Base-by-base conservation (phyloP, 2,888 invertebrate genomes). In the Hypselothyrea guttata region DNA sequence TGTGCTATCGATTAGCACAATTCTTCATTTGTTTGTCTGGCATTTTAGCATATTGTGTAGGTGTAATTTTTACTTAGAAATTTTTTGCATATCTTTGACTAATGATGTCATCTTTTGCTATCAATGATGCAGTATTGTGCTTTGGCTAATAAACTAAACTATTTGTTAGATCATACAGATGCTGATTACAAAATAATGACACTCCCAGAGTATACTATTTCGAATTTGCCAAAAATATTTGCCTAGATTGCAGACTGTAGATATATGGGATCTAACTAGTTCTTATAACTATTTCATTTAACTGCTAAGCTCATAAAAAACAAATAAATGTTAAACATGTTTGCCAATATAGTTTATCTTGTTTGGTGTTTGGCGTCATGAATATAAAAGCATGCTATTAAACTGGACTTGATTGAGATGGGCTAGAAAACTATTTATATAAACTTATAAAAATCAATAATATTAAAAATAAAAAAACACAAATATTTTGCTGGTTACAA, bases 1-100 rank as follows among this genome's bases (percentile, higher is more conserved):
- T 4, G 12, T 52, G 22, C 8, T 9, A 46, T 27, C 11, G 16
- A 51, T 68, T 68, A 68, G 46, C 69, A 47, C 27, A 28, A 62
- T 37, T 35, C 11, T 22, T 11, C n/a, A 7, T 40, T 35, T 68
- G 46, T 54, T 53, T 58, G 30, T 37, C 7, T 28, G 27, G 15
- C 8, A 35, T 45, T 42, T 67, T 66, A 52, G 45, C 37, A 46
- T 27, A 34, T 0, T 0, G 37, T 13, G 49, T 67, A 45, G 53
- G 68, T 12, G 67, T 35, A n/a, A 34, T 12, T 28, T 27, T 15
- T 9, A n/a, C 16, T 16, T 5, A 9, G 37, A 37, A 8, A 4
- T 37, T 4, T 9, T 15, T 38, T 38, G 16, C n/a, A 5, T 38
- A 35, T 63, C 35, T 41, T 28, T 12, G 22, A 1, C 1, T 2